phyloP scores from a whole-genome alignment of 2,888 invertebrate species.

The Brenthis hecate region DNA sequence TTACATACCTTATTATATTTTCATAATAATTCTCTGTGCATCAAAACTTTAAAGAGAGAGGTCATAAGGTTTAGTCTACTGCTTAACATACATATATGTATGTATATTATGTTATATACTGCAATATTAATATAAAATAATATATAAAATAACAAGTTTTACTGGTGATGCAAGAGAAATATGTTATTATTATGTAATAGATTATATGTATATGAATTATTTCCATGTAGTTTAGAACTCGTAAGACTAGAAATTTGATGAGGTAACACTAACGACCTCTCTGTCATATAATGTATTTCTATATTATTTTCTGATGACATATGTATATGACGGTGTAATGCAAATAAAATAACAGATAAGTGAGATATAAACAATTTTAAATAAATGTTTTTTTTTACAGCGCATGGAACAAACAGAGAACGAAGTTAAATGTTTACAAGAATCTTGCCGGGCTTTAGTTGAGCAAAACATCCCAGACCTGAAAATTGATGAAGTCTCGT shows the following conservation, averaged over 20 bases:
- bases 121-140: neutral
- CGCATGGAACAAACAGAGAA: conserved; percentile 87
- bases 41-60: too few relatives aligned
- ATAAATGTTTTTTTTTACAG: conserved; percentile 53
- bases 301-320: neutral
- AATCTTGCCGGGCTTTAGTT: conserved; percentile 85
- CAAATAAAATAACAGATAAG: too few relatives aligned
- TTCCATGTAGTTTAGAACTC: neutral
- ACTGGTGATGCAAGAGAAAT: too few relatives aligned
- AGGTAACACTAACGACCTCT: conserved; percentile 3
- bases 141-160: neutral
- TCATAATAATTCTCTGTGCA: too few relatives aligned
- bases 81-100: too few relatives aligned
- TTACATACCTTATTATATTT: too few relatives aligned
- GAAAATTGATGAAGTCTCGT: conserved; percentile 69
- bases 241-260: neutral
- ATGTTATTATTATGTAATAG: too few relatives aligned
- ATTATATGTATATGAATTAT: conserved; percentile 1
- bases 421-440: conserved; percentile 86
- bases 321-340: too few relatives aligned
- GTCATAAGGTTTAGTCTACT: too few relatives aligned
- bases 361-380: neutral
- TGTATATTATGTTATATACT: too few relatives aligned
- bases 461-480: conserved; percentile 73
- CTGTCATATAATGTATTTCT: neutral